A percentile compares a stretch with the other conserved stretches of the same genome.
Conservation (phyloP, 2,113 vertebrate species). For the Dinomys branickii region DNA sequence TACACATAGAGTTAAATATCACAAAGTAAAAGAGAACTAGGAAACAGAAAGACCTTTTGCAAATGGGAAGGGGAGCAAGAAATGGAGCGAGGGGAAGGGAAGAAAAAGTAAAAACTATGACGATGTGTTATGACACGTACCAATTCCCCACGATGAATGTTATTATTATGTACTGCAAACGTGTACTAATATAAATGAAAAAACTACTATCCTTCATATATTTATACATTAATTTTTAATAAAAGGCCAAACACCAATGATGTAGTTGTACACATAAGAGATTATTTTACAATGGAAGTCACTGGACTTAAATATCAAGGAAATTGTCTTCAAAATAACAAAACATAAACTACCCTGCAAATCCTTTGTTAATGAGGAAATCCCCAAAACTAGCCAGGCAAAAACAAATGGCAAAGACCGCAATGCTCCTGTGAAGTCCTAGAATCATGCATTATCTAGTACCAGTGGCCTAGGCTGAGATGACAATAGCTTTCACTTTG, state of each 20-base stretch:
- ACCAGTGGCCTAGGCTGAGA: constrained; percentile 75
- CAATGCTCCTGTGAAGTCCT: constrained; percentile 72
- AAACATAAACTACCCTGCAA: constrained; percentile 41
- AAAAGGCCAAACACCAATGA: constrained; percentile 77
- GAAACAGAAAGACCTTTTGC: background rate
- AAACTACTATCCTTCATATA: constrained; percentile 51
- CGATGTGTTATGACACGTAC: background rate
- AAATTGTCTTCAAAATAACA: constrained; percentile 71
- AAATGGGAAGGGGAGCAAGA: background rate
- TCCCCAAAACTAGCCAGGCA: constrained; percentile 68
- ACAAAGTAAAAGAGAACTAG: too few relatives aligned
- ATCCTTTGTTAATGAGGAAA: constrained; percentile 41
- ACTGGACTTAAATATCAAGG: constrained; percentile 57
- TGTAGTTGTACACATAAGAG: constrained; percentile 78
- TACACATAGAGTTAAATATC: too few relatives aligned
- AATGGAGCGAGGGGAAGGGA: background rate
- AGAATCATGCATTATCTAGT: constrained; percentile 81
- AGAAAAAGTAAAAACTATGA: background rate
- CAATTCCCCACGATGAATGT: background rate
- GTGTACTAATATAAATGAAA: background rate
- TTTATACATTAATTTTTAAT: constrained; percentile 74
- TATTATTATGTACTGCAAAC: background rate
- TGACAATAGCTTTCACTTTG: constrained; percentile 91
- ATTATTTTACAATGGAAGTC: constrained; percentile 56
- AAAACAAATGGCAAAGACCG: constrained; percentile 79